A percentile compares a stretch with the other conserved stretches of the same genome.
Evolutionary conservation across 2,113 vertebrate genomes (phyloP).

Genomic region (Saimiri boliviensis): DNA sequence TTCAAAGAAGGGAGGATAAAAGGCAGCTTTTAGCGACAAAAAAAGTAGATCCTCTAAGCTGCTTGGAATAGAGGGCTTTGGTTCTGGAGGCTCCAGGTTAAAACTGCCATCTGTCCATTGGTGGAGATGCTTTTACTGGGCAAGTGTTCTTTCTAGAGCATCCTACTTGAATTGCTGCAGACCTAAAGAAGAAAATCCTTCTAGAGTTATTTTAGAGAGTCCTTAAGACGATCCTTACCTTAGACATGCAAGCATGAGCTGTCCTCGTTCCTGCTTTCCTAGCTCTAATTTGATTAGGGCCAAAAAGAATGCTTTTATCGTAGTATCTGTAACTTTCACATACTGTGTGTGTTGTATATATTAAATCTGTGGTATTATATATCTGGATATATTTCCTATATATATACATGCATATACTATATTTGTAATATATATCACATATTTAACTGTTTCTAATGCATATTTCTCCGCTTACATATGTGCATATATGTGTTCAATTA

Average conservation of each 20-base stretch:
- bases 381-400: not conserved
- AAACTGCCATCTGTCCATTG: not conserved
- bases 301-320: not conserved
- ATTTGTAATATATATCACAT: not conserved
- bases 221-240: not conserved
- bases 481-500: not conserved
- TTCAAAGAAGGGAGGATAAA: not conserved
- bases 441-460: not conserved
- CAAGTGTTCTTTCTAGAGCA: not conserved
- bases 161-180: not conserved
- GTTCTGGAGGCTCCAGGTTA: not conserved
- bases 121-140: not conserved
- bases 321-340: not conserved
- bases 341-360: not conserved
- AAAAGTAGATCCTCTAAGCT: not conserved
- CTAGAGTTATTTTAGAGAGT: not conserved
- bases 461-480: not conserved
- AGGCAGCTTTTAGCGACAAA: not conserved
- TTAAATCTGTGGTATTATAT: not conserved
- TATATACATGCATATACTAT: rapidly evolving
- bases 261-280: not conserved
- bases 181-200: not conserved
- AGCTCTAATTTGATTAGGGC: not conserved
- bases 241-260: not conserved
- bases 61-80: not conserved